These are phyloP conservation scores for Sciurus niger DNA, from an alignment of 2,113 vertebrate species.

Conservation along the genomic window DNA sequence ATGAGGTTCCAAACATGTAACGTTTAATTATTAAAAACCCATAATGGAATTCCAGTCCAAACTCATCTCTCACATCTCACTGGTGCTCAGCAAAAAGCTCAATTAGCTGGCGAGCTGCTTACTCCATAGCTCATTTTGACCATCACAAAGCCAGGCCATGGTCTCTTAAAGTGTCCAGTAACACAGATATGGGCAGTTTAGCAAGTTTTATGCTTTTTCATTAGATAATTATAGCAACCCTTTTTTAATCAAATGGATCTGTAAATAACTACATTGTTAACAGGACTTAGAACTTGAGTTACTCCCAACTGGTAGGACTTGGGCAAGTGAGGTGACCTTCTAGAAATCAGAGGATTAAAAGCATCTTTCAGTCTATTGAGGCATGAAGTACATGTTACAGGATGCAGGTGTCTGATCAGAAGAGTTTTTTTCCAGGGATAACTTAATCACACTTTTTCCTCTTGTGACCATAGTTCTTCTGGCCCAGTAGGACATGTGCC, in stretches of 20 bases:
- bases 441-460: neutral
- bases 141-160: slow-evolving; percentile 36
- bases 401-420: neutral
- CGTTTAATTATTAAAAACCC: slow-evolving; percentile 91
- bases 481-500: neutral
- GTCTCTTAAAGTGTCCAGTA: neutral
- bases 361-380: neutral
- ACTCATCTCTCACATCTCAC: slow-evolving; percentile 81
- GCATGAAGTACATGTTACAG: neutral
- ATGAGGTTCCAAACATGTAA: slow-evolving; percentile 90
- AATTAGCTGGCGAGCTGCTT: slow-evolving; percentile 81
- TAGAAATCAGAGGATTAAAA: neutral
- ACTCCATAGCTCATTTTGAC: slow-evolving; percentile 37
- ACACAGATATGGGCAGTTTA: neutral
- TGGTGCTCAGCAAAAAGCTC: slow-evolving; percentile 84
- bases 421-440: neutral
- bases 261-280: neutral
- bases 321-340: neutral
- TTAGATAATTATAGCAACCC: neutral
- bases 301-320: neutral
- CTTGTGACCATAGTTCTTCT: slow-evolving; percentile 3
- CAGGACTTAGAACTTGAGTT: neutral
- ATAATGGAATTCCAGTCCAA: slow-evolving; percentile 89
- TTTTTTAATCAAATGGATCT: neutral
- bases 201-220: neutral